Conservation (phyloP, 2,797 vertebrate genomes). For the Emydoidea blandingii region DNA sequence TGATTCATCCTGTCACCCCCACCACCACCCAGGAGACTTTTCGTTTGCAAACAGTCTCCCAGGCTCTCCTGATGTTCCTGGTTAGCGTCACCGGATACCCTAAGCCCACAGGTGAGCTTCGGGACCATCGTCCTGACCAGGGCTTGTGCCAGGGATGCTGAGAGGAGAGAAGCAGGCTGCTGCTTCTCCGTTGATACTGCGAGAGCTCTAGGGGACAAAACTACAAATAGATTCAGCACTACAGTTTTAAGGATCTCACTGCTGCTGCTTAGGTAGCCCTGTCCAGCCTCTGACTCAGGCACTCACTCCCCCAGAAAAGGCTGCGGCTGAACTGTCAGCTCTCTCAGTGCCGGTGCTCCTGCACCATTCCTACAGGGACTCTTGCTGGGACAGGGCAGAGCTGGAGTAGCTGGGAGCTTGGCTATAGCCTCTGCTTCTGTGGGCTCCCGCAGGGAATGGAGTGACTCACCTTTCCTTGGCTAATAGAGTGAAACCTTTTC, state of each 20-base stretch:
- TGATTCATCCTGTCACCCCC: neutral
- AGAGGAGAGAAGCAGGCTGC: neutral
- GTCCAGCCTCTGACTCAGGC: neutral
- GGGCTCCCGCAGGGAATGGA: neutral
- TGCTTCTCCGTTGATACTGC: neutral
- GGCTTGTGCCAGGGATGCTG: fast-evolving
- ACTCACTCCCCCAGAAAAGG: neutral
- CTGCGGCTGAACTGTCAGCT: neutral
- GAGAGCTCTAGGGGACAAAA: neutral
- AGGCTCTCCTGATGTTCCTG: neutral
- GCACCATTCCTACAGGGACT: neutral
- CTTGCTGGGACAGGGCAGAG: neutral
- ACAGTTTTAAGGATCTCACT: neutral
- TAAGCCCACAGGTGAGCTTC: neutral
- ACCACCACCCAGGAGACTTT: neutral
- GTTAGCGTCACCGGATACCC: neutral
- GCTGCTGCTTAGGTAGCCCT: neutral
- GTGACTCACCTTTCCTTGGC: neutral
- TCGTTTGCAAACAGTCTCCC: neutral
- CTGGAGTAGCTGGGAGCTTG: neutral
- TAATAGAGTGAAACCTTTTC: neutral
- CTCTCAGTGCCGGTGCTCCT: neutral
- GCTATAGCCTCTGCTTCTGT: neutral
- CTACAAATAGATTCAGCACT: neutral
- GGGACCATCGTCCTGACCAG: neutral